Percentiles rank a stretch among this genome's conserved stretches.
These are phyloP conservation scores for Clitarchus hookeri DNA, from an alignment of 2,888 invertebrate species.

Conservation along the genomic window DNA sequence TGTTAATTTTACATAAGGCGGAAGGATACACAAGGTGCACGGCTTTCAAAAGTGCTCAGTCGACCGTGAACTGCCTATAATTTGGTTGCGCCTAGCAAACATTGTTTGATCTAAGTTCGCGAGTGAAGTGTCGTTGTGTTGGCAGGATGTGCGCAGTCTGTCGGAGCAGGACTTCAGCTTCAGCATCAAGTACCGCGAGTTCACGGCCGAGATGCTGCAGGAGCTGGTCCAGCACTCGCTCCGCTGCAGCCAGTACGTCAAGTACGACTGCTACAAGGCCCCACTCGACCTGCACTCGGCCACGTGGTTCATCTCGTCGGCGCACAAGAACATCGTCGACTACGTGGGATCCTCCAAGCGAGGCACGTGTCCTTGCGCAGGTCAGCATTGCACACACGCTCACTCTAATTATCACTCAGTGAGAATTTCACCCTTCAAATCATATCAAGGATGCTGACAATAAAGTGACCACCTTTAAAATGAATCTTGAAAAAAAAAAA, in stretches of 20 bases:
- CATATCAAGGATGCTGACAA: too few species aligned
- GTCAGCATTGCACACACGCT: conserved; percentile 45
- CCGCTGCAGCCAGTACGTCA: conserved; percentile 86
- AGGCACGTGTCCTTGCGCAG: conserved; percentile 61
- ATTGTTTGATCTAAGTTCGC: not conserved
- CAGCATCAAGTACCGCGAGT: conserved; percentile 85
- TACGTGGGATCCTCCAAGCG: conserved; percentile 82
- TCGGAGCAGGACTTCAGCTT: conserved; percentile 81
- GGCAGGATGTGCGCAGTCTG: conserved; percentile 76
- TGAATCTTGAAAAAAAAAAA: too few species aligned
- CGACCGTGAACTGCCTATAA: too few species aligned
- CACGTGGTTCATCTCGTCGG: conserved; percentile 87
- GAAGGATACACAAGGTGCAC: not conserved
- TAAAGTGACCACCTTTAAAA: too few species aligned
- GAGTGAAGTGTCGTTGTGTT: conserved; percentile 25
- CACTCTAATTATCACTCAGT: too few species aligned
- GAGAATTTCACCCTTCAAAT: too few species aligned
- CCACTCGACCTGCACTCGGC: conserved; percentile 84
- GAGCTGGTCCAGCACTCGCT: conserved; percentile 87
- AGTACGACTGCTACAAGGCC: conserved; percentile 88
- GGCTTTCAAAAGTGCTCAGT: too few species aligned
- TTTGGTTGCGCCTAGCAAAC: too few species aligned
- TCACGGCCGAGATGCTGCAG: conserved; percentile 88
- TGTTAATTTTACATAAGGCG: too few species aligned
- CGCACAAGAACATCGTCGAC: conserved; percentile 76